Percentiles rank a stretch among this genome's conserved stretches.
These are phyloP conservation scores for Dipus sagitta DNA, from an alignment of 2,797 vertebrate genomes.

Conservation along the genomic window DNA sequence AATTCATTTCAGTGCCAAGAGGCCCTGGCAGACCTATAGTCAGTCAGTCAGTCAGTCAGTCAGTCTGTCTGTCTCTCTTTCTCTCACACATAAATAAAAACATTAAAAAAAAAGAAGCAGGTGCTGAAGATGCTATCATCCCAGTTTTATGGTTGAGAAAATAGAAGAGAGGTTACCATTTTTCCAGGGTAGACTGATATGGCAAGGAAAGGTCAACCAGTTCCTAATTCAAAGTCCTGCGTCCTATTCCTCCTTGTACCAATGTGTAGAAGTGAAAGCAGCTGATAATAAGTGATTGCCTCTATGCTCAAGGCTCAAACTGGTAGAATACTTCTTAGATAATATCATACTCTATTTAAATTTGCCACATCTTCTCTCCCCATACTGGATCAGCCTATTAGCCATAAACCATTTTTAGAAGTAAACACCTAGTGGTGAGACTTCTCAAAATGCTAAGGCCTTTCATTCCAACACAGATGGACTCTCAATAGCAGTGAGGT, in stretches of 20 bases:
- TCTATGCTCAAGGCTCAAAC: constrained; percentile 32
- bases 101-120: not conserved
- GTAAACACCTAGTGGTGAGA: constrained; percentile 31
- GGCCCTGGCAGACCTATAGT: too few species aligned
- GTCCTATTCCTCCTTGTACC: not conserved
- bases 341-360: constrained; percentile 3
- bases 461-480: not conserved
- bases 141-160: constrained; percentile 50
- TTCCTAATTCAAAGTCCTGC: constrained; percentile 29
- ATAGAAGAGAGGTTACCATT: constrained; percentile 34
- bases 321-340: constrained; percentile 12
- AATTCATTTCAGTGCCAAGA: too few species aligned
- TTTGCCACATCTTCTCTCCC: not conserved
- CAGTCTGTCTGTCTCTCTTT: too few species aligned
- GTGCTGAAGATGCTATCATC: not conserved
- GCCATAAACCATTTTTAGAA: constrained; percentile 43
- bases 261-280: not conserved
- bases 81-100: not conserved
- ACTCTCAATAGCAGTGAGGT: constrained; percentile 4
- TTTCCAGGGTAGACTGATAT: not conserved
- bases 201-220: constrained; percentile 21
- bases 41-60: too few species aligned
- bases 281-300: constrained; percentile 3
- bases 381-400: not conserved
- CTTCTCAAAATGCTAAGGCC: constrained; percentile 43